These are phyloP conservation scores for Myotis pilosus DNA, from an alignment of 2,797 vertebrate genomes.

Conservation along the genomic window DNA sequence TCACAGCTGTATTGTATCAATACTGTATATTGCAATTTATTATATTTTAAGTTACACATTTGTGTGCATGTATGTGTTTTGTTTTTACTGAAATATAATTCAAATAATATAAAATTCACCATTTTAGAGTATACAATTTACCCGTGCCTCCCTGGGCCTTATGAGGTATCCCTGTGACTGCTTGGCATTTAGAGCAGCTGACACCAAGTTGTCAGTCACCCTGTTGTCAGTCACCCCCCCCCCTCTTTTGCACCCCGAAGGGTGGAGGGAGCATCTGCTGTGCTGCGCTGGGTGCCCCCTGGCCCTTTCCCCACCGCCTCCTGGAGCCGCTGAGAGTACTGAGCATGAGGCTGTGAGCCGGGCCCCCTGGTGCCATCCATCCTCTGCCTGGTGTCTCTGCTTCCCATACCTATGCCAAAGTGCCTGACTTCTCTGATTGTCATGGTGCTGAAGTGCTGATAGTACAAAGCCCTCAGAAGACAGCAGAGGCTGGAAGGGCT, in stretches of 20 bases:
- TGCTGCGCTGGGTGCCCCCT: too few species aligned
- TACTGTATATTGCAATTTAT: not conserved
- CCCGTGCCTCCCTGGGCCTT: not conserved
- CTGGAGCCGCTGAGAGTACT: too few species aligned
- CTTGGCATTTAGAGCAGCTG: not conserved
- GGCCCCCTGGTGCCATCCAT: too few species aligned
- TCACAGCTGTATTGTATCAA: not conserved
- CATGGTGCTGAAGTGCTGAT: constrained; percentile 87
- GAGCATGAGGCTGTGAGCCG: too few species aligned
- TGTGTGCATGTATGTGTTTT: not conserved
- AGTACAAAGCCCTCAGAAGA: constrained; percentile 85
- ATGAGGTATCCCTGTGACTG: not conserved
- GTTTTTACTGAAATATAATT: not conserved
- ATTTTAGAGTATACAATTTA: not conserved
- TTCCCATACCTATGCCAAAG: constrained; percentile 88
- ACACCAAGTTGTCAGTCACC: not conserved
- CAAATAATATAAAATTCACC: not conserved
- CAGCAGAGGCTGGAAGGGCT: constrained; percentile 86
- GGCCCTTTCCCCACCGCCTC: too few species aligned
- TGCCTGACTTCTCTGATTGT: constrained; percentile 92
- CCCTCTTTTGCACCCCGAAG: not conserved
- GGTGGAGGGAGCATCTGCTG: not conserved
- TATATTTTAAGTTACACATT: not conserved
- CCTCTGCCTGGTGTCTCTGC: constrained; percentile 73
- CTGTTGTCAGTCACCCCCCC: not conserved